A percentile compares a stretch with the other conserved stretches of the same genome.
These are phyloP conservation scores for Nemapogon koenigi DNA, from an alignment of 2,888 invertebrate genomes.

Conservation along the genomic window DNA sequence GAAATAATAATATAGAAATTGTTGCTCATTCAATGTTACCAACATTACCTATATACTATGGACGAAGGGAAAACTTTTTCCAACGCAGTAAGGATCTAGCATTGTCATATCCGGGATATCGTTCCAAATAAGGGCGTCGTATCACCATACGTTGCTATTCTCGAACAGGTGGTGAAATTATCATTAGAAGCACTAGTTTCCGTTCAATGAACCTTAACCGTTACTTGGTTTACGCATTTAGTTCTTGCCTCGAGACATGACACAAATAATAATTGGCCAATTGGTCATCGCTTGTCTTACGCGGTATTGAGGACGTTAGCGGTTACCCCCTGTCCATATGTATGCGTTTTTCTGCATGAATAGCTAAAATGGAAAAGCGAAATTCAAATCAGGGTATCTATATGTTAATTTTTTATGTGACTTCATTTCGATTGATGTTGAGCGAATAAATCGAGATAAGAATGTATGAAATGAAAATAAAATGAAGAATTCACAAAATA, in stretches of 20 bases:
- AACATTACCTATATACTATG: too few relatives aligned
- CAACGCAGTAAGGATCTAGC: too few relatives aligned
- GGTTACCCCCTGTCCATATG: neutral
- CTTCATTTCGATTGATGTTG: neutral
- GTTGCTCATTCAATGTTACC: too few relatives aligned
- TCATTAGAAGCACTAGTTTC: slow-evolving; percentile 51
- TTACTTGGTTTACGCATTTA: slow-evolving; percentile 54
- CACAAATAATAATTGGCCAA: slow-evolving; percentile 54
- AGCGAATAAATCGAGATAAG: neutral
- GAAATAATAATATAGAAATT: too few relatives aligned
- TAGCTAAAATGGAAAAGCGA: neutral
- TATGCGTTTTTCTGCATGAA: neutral
- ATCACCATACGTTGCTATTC: slow-evolving; percentile 34
- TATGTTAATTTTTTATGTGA: neutral
- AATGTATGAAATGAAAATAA: neutral
- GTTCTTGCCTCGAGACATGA: slow-evolving; percentile 49
- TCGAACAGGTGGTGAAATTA: slow-evolving; percentile 48
- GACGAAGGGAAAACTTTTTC: too few relatives aligned
- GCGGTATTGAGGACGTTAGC: neutral
- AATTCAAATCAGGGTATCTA: neutral
- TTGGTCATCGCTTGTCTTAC: slow-evolving; percentile 26
- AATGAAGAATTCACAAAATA: too few relatives aligned
- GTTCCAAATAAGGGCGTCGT: slow-evolving; percentile 28
- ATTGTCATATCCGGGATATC: too few relatives aligned
- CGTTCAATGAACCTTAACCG: slow-evolving; percentile 58